Base-by-base conservation (phyloP, 2,113 vertebrate genomes). In the Furnarius figulus region DNA sequence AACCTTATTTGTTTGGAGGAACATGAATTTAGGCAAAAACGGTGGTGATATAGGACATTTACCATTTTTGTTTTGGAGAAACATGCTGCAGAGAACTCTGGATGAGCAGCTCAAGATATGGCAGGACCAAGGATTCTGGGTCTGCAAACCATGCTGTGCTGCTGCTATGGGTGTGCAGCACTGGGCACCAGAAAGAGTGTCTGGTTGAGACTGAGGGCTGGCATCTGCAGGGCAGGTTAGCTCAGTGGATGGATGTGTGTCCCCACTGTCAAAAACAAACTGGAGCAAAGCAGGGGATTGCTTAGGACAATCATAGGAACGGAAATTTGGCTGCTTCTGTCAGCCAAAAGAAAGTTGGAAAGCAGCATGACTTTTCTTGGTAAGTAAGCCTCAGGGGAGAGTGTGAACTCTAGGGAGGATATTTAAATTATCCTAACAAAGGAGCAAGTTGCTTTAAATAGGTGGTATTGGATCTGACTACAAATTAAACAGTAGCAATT, bases 361-460 rank as follows among this genome's bases (percentile, higher is more conserved):
- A 80, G 28, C 53, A 88, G 33, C 12, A 25, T 28, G n/a, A 46
- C 61, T 89, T 47, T 33, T 91, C 15, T 56, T 4, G 3, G 53
- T 52, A 71, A 87, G 70, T 25, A 61, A 94, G 49, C 59, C 67
- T 76, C 68, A 39, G 62, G 59, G 59, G n/a, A 80, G n/a, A 86
- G 15, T 7, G 14, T 78, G 39, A 87, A 72, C n/a, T 75, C 78
- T 50, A 76, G 68, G 31, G 35, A 89, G 55, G 72, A 66, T 81
- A 77, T 89, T 92, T 91, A 71, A 91, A 80, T 74, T 90, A 49
- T 58, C n/a, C 24, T 53, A 55, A 63, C 62, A 66, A 74, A 90
- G 44, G 46, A 89, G 76, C 40, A 90, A 92, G 70, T 70, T 66
- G 42, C 44, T 89, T 93, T 78, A 81, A 95, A 76, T 59, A 81